Conservation (phyloP, 2,797 vertebrate species). For the Spondyliosoma cantharus region DNA sequence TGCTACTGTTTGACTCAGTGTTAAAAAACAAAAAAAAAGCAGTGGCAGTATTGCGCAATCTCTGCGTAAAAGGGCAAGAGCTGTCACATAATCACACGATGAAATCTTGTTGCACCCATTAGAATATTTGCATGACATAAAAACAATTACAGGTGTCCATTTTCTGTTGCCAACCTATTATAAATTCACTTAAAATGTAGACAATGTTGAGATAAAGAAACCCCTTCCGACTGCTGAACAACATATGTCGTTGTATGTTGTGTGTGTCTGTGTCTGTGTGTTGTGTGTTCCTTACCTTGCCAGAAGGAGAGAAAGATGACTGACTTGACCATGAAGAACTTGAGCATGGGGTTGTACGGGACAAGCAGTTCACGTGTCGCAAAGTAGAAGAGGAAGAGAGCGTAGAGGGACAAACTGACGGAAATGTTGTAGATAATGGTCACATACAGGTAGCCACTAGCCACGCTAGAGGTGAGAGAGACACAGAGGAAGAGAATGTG, state of each 20-base stretch:
- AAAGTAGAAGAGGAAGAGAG: conserved; percentile 99
- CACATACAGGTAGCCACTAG: conserved; percentile 95
- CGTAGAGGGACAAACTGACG: conserved; percentile 96
- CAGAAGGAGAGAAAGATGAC: conserved; percentile 98
- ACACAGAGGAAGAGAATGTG: background rate
- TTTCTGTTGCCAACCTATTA: background rate
- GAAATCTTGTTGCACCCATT: background rate
- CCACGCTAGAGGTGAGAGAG: conserved; percentile 84
- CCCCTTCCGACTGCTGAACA: background rate
- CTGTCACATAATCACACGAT: background rate
- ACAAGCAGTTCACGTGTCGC: conserved; percentile 94
- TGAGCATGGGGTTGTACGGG: conserved; percentile 97
- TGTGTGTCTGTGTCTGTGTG: background rate
- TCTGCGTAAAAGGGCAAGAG: no score
- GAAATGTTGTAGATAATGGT: conserved; percentile 99
- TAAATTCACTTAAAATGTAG: background rate
- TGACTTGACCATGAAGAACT: conserved; percentile 99
- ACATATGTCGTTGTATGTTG: background rate
- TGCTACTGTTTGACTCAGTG: no score
- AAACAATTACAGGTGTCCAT: background rate
- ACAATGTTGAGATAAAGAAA: background rate
- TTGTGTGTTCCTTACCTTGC: conserved; percentile 70
- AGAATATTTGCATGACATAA: background rate
- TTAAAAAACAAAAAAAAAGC: no score
- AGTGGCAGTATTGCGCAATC: no score